Conservation (phyloP, 2,113 vertebrate species). For the human (Homo sapiens) region DNA sequence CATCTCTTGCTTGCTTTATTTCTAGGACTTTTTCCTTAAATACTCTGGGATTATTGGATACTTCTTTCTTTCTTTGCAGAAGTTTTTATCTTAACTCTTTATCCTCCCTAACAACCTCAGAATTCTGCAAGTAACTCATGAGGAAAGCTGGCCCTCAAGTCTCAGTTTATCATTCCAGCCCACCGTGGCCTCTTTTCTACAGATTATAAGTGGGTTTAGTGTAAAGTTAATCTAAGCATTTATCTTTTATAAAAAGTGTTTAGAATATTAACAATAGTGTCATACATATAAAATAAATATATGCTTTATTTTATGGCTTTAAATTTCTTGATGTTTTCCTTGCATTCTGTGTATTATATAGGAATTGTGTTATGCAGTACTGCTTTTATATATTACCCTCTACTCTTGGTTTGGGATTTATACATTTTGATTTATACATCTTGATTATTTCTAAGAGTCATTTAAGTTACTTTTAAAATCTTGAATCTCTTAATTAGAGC, state of each 20-base stretch:
- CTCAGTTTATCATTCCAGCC: not conserved
- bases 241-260: not conserved
- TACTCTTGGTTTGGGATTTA: not conserved
- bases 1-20: not conserved
- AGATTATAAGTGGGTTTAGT: not conserved
- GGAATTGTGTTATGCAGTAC: fast-evolving
- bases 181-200: not conserved
- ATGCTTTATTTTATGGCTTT: not conserved
- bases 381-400: not conserved
- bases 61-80: not conserved
- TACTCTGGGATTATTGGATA: not conserved
- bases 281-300: not conserved
- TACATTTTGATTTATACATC: not conserved
- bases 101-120: not conserved
- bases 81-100: not conserved
- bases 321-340: not conserved
- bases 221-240: not conserved
- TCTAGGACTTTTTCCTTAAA: not conserved
- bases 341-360: not conserved
- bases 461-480: not conserved
- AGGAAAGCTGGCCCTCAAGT: not conserved
- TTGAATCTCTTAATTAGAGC: not conserved
- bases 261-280: constrained; percentile 44
- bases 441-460: not conserved
- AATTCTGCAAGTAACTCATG: not conserved